These are phyloP conservation scores for Drosophila nasuta DNA, from an alignment of 1,140 invertebrate genomes.

Conservation along the genomic window DNA sequence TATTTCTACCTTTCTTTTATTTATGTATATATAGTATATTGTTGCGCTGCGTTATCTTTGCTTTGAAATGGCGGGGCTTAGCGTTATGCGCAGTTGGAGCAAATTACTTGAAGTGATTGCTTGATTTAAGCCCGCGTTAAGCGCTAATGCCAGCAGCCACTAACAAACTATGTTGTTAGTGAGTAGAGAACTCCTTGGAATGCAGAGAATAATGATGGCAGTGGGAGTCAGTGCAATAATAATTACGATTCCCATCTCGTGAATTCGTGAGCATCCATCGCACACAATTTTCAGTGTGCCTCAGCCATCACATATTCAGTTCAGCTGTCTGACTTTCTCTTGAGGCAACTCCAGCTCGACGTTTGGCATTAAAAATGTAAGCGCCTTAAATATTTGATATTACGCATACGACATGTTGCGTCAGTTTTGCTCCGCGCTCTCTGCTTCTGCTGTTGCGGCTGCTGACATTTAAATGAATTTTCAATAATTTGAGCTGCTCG, in stretches of 20 bases:
- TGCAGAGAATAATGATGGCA: not conserved
- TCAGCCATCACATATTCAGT: constrained; percentile 11
- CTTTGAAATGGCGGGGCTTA: not conserved
- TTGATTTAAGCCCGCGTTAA: too few species aligned
- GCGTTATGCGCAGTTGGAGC: not conserved
- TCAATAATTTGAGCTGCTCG: constrained; percentile 65
- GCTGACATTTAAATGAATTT: constrained; percentile 78
- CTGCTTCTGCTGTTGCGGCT: not conserved
- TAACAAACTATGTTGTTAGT: not conserved
- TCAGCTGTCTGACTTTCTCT: constrained; percentile 9
- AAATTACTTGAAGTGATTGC: not conserved
- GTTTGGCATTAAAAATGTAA: constrained; percentile 73
- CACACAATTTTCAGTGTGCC: constrained; percentile 14
- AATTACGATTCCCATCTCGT: constrained; percentile 28
- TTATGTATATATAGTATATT: too few species aligned
- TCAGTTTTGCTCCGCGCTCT: constrained; percentile 11
- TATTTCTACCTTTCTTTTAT: not conserved
- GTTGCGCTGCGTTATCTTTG: too few species aligned
- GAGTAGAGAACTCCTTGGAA: not conserved
- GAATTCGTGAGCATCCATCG: too few species aligned
- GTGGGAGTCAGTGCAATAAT: constrained; percentile 5
- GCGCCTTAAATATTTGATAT: constrained; percentile 77
- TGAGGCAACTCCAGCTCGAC: constrained; percentile 24
- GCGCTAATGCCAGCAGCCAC: not conserved
- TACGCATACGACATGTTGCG: constrained; percentile 79